phyloP scores from a whole-genome alignment of 2,113 vertebrate species.

The Fulica atra region DNA sequence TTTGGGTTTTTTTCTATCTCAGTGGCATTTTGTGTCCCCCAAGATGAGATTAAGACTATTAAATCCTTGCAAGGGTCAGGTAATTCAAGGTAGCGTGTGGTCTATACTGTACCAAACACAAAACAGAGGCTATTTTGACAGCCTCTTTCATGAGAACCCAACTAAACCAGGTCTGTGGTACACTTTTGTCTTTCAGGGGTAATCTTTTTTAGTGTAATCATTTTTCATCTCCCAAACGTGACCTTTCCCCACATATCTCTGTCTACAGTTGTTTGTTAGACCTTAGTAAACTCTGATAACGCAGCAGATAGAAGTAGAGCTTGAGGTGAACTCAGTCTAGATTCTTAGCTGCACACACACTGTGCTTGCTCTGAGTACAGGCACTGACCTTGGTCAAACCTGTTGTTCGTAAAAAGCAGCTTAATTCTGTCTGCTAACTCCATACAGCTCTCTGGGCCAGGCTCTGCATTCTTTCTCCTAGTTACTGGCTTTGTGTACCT shows the following conservation, averaged over 20 bases:
- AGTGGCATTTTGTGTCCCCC: neutral
- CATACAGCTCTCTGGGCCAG: neutral
- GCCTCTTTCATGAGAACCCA: neutral
- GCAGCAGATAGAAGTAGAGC: neutral
- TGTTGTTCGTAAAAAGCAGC: neutral
- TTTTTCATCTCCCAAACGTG: neutral
- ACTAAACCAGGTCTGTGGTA: neutral
- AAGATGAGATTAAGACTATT: neutral
- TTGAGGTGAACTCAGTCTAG: neutral
- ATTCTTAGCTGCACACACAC: neutral
- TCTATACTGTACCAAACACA: neutral
- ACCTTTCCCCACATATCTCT: neutral
- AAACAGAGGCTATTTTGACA: neutral
- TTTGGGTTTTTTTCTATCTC: neutral
- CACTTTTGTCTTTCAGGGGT: neutral
- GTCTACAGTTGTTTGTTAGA: neutral
- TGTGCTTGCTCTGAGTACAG: neutral
- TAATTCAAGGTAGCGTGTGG: rapidly evolving
- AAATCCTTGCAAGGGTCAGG: neutral
- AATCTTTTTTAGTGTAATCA: neutral
- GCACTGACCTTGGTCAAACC: neutral
- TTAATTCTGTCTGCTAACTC: neutral
- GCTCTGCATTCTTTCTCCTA: neutral
- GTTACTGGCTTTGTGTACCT: neutral
- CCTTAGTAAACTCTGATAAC: neutral